Conservation (phyloP, 1,140 invertebrate genomes). For the Zaprionus tsacasi region DNA sequence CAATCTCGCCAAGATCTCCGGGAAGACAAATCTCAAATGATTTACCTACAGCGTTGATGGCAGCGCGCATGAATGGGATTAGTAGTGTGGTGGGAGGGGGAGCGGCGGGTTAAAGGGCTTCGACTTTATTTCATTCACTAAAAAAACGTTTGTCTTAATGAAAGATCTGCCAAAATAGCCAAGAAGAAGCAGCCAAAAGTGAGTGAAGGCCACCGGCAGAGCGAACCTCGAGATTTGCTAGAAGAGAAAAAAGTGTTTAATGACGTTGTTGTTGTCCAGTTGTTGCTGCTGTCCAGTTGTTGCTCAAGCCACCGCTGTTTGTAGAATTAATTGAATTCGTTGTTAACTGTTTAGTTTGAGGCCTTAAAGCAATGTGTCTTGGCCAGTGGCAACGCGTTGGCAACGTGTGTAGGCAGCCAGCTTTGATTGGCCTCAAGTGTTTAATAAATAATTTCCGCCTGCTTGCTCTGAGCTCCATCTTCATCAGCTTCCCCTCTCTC, state of each 20-base stretch:
- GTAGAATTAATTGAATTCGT: conserved; percentile 57
- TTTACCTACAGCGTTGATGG: conserved; percentile 50
- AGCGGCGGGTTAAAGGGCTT: neutral
- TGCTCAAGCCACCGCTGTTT: conserved; percentile 48
- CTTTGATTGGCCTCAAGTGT: conserved; percentile 49
- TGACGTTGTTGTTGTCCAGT: conserved; percentile 14
- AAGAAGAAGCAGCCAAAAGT: conserved; percentile 33
- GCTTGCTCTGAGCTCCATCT: conserved; percentile 28
- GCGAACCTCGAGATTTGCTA: conserved; percentile 15
- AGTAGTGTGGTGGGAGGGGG: neutral
- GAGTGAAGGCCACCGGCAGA: conserved; percentile 48
- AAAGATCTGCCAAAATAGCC: conserved; percentile 44
- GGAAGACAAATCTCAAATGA: conserved; percentile 56
- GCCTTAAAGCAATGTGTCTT: conserved; percentile 49
- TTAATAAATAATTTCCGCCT: conserved; percentile 62
- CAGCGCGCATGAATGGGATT: conserved; percentile 26
- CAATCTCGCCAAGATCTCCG: conserved; percentile 46
- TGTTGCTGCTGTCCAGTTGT: conserved; percentile 6
- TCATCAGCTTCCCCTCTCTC: conserved; percentile 25
- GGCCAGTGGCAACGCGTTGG: neutral
- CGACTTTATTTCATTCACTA: conserved; percentile 53
- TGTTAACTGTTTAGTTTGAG: conserved; percentile 44
- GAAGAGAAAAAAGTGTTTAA: conserved; percentile 26
- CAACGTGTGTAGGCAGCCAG: conserved; percentile 9
- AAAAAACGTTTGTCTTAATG: conserved; percentile 57